Conservation (phyloP, 2,113 vertebrate species). For the Bostrychus sinensis region DNA sequence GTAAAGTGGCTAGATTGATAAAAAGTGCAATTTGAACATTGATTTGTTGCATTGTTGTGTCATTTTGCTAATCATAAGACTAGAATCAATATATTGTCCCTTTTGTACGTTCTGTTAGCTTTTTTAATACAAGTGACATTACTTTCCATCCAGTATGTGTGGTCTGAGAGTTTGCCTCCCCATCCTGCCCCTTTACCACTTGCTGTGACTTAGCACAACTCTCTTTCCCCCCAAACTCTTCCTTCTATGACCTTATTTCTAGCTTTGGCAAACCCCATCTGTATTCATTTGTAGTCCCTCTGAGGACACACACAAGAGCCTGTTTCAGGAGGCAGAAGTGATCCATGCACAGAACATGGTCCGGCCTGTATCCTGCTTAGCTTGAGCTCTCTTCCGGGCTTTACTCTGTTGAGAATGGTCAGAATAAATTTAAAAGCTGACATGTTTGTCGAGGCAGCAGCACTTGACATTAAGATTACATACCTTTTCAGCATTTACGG, state of each 20-base stretch:
- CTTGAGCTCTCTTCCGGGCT: not conserved
- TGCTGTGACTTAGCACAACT: no score
- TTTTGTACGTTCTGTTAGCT: no score
- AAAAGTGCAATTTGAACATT: not conserved
- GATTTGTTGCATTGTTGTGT: no score
- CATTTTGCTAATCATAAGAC: no score
- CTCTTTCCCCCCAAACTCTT: not conserved
- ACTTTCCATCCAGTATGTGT: no score
- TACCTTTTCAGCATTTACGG: no score
- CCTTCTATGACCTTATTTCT: not conserved
- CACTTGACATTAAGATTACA: not conserved
- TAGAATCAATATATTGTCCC: no score
- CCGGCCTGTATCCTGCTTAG: not conserved
- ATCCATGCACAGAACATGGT: not conserved
- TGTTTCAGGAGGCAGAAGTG: not conserved
- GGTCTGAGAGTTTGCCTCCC: not conserved
- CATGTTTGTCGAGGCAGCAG: not conserved
- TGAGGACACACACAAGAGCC: not conserved
- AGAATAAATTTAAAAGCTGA: not conserved
- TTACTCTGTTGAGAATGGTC: not conserved
- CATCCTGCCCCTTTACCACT: not conserved
- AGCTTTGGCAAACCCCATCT: conserved; percentile 4
- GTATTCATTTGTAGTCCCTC: conserved; percentile 1
- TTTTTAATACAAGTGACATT: no score
- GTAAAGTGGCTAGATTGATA: no score